These are phyloP conservation scores for Spodoptera littoralis DNA, from an alignment of 2,888 invertebrate genomes.

Conservation along the genomic window DNA sequence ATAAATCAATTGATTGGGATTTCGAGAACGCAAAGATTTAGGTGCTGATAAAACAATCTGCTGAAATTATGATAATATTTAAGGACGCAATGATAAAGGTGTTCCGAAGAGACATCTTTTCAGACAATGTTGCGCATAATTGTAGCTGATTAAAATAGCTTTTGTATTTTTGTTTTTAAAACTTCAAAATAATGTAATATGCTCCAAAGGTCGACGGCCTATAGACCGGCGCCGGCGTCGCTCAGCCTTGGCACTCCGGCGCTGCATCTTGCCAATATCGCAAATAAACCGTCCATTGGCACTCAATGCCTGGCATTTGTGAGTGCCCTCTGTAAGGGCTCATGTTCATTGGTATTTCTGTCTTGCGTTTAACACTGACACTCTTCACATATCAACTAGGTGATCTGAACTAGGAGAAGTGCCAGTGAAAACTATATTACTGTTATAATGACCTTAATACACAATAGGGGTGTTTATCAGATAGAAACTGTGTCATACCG, in stretches of 20 bases:
- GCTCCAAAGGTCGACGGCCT: slow-evolving; percentile 78
- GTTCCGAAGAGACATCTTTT: neutral
- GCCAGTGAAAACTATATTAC: slow-evolving; percentile 52
- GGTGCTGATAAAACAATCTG: slow-evolving; percentile 33
- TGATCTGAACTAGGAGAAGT: slow-evolving; percentile 50
- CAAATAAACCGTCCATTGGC: slow-evolving; percentile 87
- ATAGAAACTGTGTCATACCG: slow-evolving; percentile 32
- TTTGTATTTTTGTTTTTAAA: slow-evolving; percentile 14
- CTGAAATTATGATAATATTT: slow-evolving; percentile 7
- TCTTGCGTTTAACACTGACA: slow-evolving; percentile 65
- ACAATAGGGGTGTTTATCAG: slow-evolving; percentile 44
- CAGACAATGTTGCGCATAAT: neutral
- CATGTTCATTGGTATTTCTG: slow-evolving; percentile 68
- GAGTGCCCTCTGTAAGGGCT: slow-evolving; percentile 77
- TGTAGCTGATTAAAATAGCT: slow-evolving; percentile 9
- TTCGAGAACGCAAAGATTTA: slow-evolving; percentile 42
- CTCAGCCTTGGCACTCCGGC: slow-evolving; percentile 79
- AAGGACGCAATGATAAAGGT: neutral
- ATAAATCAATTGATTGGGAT: slow-evolving; percentile 47
- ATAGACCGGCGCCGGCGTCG: slow-evolving; percentile 75
- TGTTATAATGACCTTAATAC: slow-evolving; percentile 46
- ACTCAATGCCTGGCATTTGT: slow-evolving; percentile 78
- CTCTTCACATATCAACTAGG: slow-evolving; percentile 62
- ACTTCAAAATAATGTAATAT: slow-evolving; percentile 31
- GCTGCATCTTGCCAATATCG: slow-evolving; percentile 82